Evolutionary conservation across 2,888 invertebrate species (phyloP).

Genomic region (Drosophila subquinaria): DNA sequence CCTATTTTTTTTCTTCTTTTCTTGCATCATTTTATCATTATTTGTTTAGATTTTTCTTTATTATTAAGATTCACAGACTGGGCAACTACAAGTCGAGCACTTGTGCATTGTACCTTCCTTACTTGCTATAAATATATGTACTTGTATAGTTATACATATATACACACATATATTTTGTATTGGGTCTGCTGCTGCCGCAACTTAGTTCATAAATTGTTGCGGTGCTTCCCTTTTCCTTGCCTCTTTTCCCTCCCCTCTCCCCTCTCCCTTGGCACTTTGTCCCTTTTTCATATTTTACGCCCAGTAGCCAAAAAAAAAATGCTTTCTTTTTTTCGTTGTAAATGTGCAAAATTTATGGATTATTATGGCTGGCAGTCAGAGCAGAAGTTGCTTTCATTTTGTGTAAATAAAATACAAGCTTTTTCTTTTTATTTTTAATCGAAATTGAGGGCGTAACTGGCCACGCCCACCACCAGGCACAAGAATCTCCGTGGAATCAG

Average conservation of each 20-base stretch:
- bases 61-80: not conserved
- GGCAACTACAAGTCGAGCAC: not conserved
- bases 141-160: constrained; percentile 14
- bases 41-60: not conserved
- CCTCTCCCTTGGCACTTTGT: not conserved
- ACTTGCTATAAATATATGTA: constrained; percentile 9
- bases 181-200: constrained; percentile 42
- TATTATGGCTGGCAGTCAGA: constrained; percentile 36
- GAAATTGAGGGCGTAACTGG: constrained; percentile 41
- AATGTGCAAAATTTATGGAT: constrained; percentile 57
- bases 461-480: constrained; percentile 33
- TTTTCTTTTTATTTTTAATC: constrained; percentile 61
- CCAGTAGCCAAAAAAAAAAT: constrained; percentile 26
- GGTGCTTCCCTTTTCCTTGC: constrained; percentile 10
- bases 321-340: constrained; percentile 8
- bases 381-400: constrained; percentile 49
- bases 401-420: constrained; percentile 56
- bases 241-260: not conserved
- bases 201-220: constrained; percentile 71
- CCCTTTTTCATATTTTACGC: constrained; percentile 4
- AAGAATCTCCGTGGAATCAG: not conserved
- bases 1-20: too few relatives aligned
- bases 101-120: not conserved
- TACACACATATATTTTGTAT: constrained; percentile 25
- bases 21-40: too few relatives aligned